Evolutionary conservation across 2,113 vertebrate genomes (phyloP).

Genomic region (Scolopax mira): DNA sequence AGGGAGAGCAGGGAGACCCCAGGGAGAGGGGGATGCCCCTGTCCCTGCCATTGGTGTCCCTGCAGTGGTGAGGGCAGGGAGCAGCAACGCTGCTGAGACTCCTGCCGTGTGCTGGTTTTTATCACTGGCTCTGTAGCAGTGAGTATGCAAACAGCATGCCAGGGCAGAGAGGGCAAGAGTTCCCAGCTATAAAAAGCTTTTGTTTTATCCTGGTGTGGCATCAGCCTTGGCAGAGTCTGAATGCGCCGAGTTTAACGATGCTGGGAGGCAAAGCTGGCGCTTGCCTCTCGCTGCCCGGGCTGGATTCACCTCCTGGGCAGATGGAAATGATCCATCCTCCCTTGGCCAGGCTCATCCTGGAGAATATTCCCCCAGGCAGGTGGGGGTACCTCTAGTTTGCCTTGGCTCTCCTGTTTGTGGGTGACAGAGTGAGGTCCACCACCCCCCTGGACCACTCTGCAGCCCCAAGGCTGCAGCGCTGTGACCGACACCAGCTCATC

Average conservation of each 20-base stretch:
- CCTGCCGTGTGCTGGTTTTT: background rate
- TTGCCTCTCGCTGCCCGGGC: background rate
- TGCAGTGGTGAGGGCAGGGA: accelerated
- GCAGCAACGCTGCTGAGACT: background rate
- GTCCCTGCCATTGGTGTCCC: accelerated
- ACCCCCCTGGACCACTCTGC: background rate
- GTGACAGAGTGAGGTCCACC: background rate
- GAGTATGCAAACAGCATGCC: background rate
- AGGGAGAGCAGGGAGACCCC: background rate
- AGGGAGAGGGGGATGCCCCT: background rate
- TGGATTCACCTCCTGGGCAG: background rate
- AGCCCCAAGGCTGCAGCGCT: background rate
- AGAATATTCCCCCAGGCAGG: accelerated
- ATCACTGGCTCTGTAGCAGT: background rate
- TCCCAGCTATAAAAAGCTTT: slow-evolving; percentile 46
- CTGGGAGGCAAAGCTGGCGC: background rate
- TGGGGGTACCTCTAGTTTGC: background rate
- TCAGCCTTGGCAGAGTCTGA: background rate
- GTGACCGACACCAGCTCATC: background rate
- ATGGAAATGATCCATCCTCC: background rate
- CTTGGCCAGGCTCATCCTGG: accelerated
- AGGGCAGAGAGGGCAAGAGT: background rate
- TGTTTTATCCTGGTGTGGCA: background rate
- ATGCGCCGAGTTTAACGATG: background rate
- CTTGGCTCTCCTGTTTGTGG: background rate